phyloP scores from a whole-genome alignment of 1,140 invertebrate genomes.

The Brachionus plicatilis region DNA sequence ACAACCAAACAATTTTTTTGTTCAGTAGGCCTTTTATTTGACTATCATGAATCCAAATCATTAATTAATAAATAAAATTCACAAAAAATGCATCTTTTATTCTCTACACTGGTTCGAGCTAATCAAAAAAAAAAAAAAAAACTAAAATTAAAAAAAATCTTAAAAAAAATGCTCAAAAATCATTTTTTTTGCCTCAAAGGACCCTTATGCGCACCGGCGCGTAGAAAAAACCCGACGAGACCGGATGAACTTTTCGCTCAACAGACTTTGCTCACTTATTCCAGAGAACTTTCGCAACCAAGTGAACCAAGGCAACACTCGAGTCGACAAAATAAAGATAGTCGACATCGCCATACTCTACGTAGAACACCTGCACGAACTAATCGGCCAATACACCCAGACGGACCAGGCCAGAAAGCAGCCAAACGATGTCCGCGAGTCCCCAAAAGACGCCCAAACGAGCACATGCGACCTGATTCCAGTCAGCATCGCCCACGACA shows the following conservation, averaged over 20 bases:
- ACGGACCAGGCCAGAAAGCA: not conserved
- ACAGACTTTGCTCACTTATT: not conserved
- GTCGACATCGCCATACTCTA: conserved; percentile 35
- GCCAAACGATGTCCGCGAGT: not conserved
- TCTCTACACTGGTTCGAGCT: too few species aligned
- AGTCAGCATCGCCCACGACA: not conserved
- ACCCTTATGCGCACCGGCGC: conserved; percentile 19
- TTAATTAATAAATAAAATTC: too few species aligned
- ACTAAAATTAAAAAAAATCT: not conserved
- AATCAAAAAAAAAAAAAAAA: not conserved
- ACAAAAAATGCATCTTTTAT: too few species aligned
- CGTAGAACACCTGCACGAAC: conserved; percentile 17
- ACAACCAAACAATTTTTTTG: too few species aligned
- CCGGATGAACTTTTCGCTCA: conserved; percentile 23
- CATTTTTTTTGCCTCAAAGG: not conserved
- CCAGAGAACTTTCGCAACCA: conserved; percentile 24
- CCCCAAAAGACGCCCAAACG: not conserved
- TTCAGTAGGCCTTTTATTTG: too few species aligned
- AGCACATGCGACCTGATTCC: not conserved
- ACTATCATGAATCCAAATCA: too few species aligned
- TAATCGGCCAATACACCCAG: not conserved
- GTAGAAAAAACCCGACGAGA: conserved; percentile 37
- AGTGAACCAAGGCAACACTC: conserved; percentile 15
- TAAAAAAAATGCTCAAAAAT: too few species aligned
- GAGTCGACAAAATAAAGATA: conserved; percentile 38